Conservation (phyloP, 2,888 invertebrate genomes). For the Agelastica alni region DNA sequence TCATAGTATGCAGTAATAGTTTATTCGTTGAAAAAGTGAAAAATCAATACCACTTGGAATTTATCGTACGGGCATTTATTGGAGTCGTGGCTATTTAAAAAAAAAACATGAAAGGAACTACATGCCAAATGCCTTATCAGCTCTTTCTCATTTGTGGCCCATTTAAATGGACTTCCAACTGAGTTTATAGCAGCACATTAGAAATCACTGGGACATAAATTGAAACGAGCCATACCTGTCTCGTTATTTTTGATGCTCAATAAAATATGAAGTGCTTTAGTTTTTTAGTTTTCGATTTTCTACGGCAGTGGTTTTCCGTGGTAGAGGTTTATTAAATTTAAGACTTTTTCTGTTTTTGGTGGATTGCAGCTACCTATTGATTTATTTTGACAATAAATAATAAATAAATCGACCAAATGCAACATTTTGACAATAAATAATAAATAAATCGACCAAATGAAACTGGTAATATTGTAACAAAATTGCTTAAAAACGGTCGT, state of each 20-base stretch:
- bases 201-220: slow-evolving; percentile 15
- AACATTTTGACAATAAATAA: too few relatives aligned
- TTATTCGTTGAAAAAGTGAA: too few relatives aligned
- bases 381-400: too few relatives aligned
- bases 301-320: too few relatives aligned
- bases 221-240: slow-evolving; percentile 5
- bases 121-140: slow-evolving; percentile 11
- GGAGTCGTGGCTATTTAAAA: not conserved
- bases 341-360: too few relatives aligned
- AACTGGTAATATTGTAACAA: too few relatives aligned
- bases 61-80: not conserved
- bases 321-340: too few relatives aligned
- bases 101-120: slow-evolving; percentile 6
- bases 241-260: slow-evolving; percentile 7
- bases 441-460: too few relatives aligned
- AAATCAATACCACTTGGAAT: not conserved
- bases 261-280: slow-evolving; percentile 4
- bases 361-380: too few relatives aligned
- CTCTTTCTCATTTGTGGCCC: slow-evolving; percentile 8
- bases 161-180: slow-evolving; percentile 12
- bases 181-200: slow-evolving; percentile 13
- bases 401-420: too few relatives aligned
- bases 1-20: too few relatives aligned
- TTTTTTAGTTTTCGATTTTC: not conserved
- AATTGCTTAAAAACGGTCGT: too few relatives aligned